Evolutionary conservation across 2,113 vertebrate genomes (phyloP).

Genomic region (Abramis brama): DNA sequence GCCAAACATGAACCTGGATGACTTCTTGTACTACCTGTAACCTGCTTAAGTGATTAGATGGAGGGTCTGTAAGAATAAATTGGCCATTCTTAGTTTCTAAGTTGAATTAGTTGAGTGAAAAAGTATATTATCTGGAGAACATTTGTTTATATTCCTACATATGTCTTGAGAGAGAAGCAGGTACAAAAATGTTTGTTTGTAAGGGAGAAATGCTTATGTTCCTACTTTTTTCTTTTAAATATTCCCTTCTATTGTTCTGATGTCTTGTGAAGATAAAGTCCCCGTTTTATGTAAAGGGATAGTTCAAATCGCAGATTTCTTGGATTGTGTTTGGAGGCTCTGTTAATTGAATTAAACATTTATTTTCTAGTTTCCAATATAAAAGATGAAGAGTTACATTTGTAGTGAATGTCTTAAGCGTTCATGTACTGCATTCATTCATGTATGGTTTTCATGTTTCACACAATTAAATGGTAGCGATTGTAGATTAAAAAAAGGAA

Average conservation of each 20-base stretch:
- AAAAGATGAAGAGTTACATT: not conserved
- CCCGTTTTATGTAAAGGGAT: not conserved
- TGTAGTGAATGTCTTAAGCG: too few relatives aligned
- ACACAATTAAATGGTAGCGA: not conserved
- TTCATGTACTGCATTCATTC: not conserved
- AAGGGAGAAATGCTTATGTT: not conserved
- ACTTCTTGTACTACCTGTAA: conserved; percentile 90
- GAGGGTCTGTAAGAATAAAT: not conserved
- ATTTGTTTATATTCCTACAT: not conserved
- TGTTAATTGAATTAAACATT: not conserved
- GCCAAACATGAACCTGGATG: conserved; percentile 79
- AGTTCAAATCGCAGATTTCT: not conserved
- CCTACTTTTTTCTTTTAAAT: not conserved
- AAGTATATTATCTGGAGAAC: not conserved
- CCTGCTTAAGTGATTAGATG: not conserved
- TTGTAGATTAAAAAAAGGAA: too few relatives aligned
- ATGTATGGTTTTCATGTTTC: not conserved
- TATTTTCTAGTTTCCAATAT: not conserved
- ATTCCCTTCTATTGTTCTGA: not conserved
- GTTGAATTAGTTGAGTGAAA: not conserved
- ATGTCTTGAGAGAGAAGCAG: not conserved
- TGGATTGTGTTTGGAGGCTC: not conserved
- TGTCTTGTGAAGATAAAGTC: not conserved
- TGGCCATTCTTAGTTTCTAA: not conserved
- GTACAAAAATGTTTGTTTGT: not conserved